phyloP scores from a whole-genome alignment of 2,113 vertebrate species.

The Numenius arquata region DNA sequence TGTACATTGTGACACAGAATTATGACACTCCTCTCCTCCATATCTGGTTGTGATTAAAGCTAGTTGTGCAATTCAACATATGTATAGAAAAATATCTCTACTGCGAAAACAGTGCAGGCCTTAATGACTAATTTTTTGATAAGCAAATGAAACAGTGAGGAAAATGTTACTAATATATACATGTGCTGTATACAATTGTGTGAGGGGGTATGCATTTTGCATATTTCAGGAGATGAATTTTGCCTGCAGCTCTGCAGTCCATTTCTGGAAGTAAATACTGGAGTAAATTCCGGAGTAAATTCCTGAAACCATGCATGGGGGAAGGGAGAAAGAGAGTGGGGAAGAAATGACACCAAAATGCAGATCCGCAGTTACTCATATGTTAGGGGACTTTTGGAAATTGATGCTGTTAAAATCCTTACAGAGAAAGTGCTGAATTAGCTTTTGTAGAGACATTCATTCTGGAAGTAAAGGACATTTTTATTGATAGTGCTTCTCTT shows the following conservation, averaged over 20 bases:
- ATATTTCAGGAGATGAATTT: not conserved
- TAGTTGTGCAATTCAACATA: not conserved
- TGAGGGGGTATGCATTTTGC: not conserved
- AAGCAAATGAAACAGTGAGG: not conserved
- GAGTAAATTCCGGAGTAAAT: not conserved
- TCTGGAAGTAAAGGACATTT: not conserved
- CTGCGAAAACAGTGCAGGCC: not conserved
- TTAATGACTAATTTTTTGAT: not conserved
- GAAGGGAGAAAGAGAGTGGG: not conserved
- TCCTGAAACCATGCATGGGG: not conserved
- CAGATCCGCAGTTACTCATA: not conserved
- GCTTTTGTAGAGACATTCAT: not conserved
- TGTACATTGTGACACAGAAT: not conserved
- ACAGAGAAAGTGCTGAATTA: not conserved
- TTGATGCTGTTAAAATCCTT: not conserved
- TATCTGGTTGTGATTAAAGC: not conserved
- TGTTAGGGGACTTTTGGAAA: not conserved
- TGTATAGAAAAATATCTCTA: not conserved
- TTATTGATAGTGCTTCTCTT: not conserved
- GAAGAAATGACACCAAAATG: not conserved
- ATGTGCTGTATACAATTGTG: not conserved
- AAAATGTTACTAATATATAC: not conserved
- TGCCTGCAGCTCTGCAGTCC: not conserved
- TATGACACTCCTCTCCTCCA: not conserved
- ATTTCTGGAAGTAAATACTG: not conserved